These are phyloP conservation scores for Porites australiensis DNA, from an alignment of 64 coral and sea anemone genomes.

Conservation along the genomic window DNA sequence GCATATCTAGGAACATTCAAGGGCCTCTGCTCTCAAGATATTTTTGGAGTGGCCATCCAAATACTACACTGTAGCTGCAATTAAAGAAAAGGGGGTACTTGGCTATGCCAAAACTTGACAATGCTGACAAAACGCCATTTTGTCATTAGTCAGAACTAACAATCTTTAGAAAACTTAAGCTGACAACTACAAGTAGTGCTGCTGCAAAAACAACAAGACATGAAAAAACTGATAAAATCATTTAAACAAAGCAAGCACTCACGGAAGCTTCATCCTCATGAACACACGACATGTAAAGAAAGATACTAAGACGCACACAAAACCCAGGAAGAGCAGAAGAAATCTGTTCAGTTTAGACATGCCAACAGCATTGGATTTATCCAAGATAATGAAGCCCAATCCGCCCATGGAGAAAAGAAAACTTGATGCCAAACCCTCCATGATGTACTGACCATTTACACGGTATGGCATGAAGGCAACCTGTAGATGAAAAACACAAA, in stretches of 20 bases:
- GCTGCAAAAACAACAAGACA: too few relatives aligned
- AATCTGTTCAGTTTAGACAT: constrained; percentile 97
- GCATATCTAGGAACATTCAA: too few relatives aligned
- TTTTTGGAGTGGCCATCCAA: too few relatives aligned
- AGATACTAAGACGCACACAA: constrained; percentile 88
- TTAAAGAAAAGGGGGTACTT: too few relatives aligned
- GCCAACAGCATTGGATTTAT: constrained; percentile 95
- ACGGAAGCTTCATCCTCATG: constrained; percentile 99
- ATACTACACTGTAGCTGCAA: too few relatives aligned
- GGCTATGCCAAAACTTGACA: too few relatives aligned
- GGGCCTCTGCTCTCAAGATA: too few relatives aligned
- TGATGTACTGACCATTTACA: constrained; percentile 99
- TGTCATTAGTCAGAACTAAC: too few relatives aligned
- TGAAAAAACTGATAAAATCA: too few relatives aligned
- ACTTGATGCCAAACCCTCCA: constrained; percentile 97
- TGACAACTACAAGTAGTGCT: too few relatives aligned
- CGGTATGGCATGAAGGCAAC: constrained; percentile 99
- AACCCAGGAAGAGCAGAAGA: constrained; percentile 86
- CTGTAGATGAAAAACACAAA: constrained; percentile 18
- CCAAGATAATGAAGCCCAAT: constrained; percentile 95
- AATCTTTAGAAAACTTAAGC: too few relatives aligned
- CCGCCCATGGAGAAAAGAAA: constrained; percentile 98
- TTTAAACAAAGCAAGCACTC: constrained; percentile 47
- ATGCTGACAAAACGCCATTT: too few relatives aligned
- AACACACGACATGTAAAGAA: constrained; percentile 99